Evolutionary conservation across 1,140 invertebrate genomes (phyloP), one percentile per base, ranked within the genome.

Genomic region (Heliconius hermathena): DNA sequence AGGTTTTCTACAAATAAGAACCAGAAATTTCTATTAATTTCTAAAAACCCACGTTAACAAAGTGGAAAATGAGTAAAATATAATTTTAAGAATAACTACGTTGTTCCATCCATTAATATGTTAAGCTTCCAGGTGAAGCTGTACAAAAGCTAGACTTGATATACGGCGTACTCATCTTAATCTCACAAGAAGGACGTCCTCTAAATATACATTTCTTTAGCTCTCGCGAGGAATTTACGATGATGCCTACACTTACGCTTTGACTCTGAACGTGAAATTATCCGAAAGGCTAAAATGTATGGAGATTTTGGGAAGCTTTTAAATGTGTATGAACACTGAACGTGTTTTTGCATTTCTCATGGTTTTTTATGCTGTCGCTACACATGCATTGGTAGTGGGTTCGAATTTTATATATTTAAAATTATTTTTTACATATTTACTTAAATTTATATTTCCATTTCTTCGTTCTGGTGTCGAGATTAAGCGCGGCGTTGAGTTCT

Each of bases 161-260:
- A 16, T 16, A 66, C 60, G 4, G 60, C 26, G 60, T 16, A 3
- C 60, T 29, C 57, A 1, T 66, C 60, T 66, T 66, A 66, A 66
- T 66, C 60, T 66, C 22, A 29, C 60, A 66, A 66, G 60, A 66
- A 66, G 60, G 60, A 66, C 26, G 13, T 66, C 20, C 60, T 22
- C 57, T 66, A 66, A 66, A 66, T 66, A 66, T 66, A 66, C 60
- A 66, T 66, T 66, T 66, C 60, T 66, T 66, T 13, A 16, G 60
- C 26, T 29, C 57, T 60, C 60, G 60, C 60, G 26, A 66, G 13
- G 60, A 66, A 66, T 66, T 66, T 66, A 66, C 60, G 60, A 66
- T 66, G 60, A 66, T 66, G 60, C 60, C 60, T 66, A 66, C 60
- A 29, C 26, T 66, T 66, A 66, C 60, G 60, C 60, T 66, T 66